Base-by-base conservation (phyloP, 2,113 vertebrate genomes). In the Myotis yumanensis region DNA sequence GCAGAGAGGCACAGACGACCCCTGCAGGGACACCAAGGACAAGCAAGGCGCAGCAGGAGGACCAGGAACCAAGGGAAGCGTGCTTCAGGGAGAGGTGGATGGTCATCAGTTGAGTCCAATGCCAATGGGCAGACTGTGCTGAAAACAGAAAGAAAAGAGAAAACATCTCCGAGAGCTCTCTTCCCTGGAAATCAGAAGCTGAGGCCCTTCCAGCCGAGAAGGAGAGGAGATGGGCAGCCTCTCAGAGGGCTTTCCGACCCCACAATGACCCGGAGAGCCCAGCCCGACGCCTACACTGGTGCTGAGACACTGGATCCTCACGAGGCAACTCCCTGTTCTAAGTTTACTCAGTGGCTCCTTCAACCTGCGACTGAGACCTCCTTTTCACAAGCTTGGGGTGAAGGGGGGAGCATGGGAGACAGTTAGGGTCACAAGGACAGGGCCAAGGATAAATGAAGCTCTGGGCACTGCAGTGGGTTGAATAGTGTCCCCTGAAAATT, bases 161-260 rank as follows among this genome's bases (percentile, higher is more conserved):
- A 68, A 12, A 43, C 83, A 16, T 30, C 11, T 81, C 54, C 48
- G 66, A 51, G 51, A 64, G n/a, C 7, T 4, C 40, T 57, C 40
- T 35, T 4, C 5, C 73, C 30, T 28, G 1, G 2, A 59, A 51
- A 5, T 4, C 14, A 3, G 59, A 1, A 32, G 23, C 4, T 5
- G 16, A 28, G 0, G 37, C 37, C 11, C 40, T 62, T 15, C 40
- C 28, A 48, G 28, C 18, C 18, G 30, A 12, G 8, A 2, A 11
- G 57, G 28, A 25, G 15, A 46, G 30, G 16, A 57, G 64, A 17
- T 4, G 48, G n/a, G 22, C 54, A 89, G 16, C 18, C 30, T 11
- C 40, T 20, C 59, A 17, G 16, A 12, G 6, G 46, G 20, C 1
- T 37, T 72, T n/a, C 88, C 30, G 18, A 40, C n/a, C 0, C 30